Evolutionary conservation across 2,113 vertebrate genomes (phyloP).

Genomic region (Ploceus nigricollis): DNA sequence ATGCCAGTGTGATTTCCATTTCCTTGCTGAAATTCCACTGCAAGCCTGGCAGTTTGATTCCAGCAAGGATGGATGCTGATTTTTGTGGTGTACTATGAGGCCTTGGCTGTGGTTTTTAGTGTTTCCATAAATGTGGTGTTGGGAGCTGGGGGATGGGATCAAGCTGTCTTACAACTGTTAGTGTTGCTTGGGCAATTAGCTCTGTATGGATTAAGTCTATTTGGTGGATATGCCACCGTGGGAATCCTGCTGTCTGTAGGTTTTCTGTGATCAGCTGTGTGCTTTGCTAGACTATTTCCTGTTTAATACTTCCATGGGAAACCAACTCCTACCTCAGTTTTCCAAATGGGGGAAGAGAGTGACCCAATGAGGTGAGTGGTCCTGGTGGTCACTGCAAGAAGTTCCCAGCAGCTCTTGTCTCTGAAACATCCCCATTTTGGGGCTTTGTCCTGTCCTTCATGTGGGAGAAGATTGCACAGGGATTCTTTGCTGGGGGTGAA

Average conservation of each 20-base stretch:
- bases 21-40: not conserved
- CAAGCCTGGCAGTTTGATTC: not conserved
- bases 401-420: not conserved
- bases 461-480: not conserved
- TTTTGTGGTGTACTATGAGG: not conserved
- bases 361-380: fast-evolving
- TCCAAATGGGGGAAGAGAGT: not conserved
- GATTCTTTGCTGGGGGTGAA: not conserved
- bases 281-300: not conserved
- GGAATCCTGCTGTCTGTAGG: not conserved
- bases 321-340: not conserved
- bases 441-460: not conserved
- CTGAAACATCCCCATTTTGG: not conserved
- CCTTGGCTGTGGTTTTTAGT: not conserved
- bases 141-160: not conserved
- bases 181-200: not conserved
- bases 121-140: not conserved
- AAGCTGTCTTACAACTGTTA: not conserved
- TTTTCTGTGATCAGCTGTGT: not conserved
- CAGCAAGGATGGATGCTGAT: not conserved
- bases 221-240: fast-evolving
- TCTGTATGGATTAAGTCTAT: not conserved
- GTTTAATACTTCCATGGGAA: not conserved
- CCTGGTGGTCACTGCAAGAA: not conserved
- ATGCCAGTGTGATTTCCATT: conserved; percentile 1